These are phyloP conservation scores for Spondyliosoma cantharus DNA, from an alignment of 2,797 vertebrate species.

Conservation along the genomic window DNA sequence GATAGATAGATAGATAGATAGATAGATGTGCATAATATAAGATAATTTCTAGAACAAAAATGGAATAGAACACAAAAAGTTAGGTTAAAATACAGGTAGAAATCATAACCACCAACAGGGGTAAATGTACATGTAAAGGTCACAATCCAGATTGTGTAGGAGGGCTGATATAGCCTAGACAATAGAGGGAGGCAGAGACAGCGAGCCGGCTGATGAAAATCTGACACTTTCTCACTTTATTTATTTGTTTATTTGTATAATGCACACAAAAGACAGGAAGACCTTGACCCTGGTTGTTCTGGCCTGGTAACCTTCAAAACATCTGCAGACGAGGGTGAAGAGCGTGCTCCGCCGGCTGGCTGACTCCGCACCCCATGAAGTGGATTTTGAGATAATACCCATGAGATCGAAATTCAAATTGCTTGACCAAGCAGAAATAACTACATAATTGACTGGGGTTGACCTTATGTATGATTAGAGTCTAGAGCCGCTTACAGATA, in stretches of 20 bases:
- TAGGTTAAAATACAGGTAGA: too few species aligned
- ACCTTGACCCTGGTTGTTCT: conserved; percentile 28
- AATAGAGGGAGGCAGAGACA: conserved; percentile 16
- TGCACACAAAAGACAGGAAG: not conserved
- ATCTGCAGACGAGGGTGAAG: conserved; percentile 17
- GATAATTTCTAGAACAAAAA: too few species aligned
- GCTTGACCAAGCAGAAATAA: conserved; percentile 74
- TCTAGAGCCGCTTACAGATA: conserved; percentile 48
- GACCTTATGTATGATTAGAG: conserved; percentile 54
- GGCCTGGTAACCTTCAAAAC: conserved; percentile 15
- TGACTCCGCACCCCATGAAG: conserved; percentile 52
- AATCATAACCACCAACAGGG: too few species aligned
- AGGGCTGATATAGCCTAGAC: too few species aligned
- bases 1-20: too few species aligned
- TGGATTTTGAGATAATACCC: conserved; percentile 72
- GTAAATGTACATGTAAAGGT: too few species aligned
- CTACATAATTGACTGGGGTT: conserved; percentile 65
- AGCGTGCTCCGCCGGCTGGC: conserved; percentile 33
- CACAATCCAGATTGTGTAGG: too few species aligned
- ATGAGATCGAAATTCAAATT: conserved; percentile 78
- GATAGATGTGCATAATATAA: too few species aligned
- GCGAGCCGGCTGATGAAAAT: conserved; percentile 47
- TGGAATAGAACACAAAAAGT: too few species aligned
- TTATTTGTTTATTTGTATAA: conserved; percentile 33
- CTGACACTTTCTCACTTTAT: conserved; percentile 32